A percentile compares a stretch with the other conserved stretches of the same genome.
phyloP scores from a whole-genome alignment of 2,888 invertebrate genomes.

The Chrysotoxum bicinctum region DNA sequence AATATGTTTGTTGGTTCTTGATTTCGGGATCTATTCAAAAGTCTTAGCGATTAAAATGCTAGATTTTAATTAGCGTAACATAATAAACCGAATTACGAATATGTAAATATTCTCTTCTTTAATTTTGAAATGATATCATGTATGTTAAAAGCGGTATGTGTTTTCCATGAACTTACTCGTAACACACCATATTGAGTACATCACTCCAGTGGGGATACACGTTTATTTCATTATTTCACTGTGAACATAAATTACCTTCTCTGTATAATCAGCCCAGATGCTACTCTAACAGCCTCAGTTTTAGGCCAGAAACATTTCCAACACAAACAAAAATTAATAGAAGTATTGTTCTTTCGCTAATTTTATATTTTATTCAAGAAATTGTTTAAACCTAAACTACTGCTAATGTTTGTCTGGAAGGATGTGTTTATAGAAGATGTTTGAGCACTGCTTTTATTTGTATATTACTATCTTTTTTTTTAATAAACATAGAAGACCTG shows the following conservation, averaged over 20 bases:
- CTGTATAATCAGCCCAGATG: not conserved
- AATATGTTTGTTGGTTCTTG: not conserved
- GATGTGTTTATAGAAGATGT: too few species aligned
- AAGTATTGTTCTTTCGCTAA: not conserved
- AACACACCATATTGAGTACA: not conserved
- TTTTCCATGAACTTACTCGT: not conserved
- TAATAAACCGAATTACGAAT: slow-evolving; percentile 11
- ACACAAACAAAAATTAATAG: not conserved
- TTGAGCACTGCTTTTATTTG: too few species aligned
- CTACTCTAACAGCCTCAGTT: not conserved
- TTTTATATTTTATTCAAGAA: not conserved
- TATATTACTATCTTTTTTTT: too few species aligned
- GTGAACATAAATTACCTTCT: slow-evolving; percentile 34
- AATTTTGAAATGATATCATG: not conserved
- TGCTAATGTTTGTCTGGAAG: too few species aligned
- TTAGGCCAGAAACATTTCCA: not conserved
- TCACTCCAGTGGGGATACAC: not conserved
- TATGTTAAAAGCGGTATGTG: not conserved
- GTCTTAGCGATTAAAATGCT: not conserved
- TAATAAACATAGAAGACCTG: too few species aligned
- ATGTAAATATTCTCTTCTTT: not conserved
- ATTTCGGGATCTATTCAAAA: not conserved
- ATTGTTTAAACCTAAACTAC: not conserved
- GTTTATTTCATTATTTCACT: slow-evolving; percentile 5
- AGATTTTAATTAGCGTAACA: slow-evolving; percentile 51